A percentile compares a stretch with the other conserved stretches of the same genome.
Evolutionary conservation across 2,797 vertebrate genomes (phyloP).

Genomic region (Sebastes diaconus): DNA sequence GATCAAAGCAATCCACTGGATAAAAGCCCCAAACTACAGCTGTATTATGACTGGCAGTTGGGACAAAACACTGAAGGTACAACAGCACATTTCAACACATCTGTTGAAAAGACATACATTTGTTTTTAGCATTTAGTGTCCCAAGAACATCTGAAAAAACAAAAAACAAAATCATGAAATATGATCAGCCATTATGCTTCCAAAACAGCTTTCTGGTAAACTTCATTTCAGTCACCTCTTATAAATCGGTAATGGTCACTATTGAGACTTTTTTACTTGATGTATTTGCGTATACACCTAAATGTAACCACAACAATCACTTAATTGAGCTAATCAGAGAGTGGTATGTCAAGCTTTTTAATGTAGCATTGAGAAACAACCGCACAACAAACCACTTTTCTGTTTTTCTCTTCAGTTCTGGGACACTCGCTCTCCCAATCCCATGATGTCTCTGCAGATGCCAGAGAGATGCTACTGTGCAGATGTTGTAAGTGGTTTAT

Average conservation of each 20-base stretch:
- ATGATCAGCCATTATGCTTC: neutral
- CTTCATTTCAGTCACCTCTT: neutral
- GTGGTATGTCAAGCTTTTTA: neutral
- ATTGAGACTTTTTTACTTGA: neutral
- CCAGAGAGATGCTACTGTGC: constrained; percentile 97
- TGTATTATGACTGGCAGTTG: constrained; percentile 98
- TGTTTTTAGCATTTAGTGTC: neutral
- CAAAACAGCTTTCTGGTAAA: neutral
- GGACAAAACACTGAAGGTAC: constrained; percentile 98
- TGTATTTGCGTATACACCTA: neutral
- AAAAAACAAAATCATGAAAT: neutral
- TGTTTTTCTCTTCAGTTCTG: constrained; percentile 87
- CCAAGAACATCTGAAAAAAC: neutral
- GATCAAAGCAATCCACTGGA: constrained; percentile 97
- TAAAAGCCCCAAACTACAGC: constrained; percentile 98
- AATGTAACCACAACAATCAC: neutral
- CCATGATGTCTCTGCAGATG: constrained; percentile 97
- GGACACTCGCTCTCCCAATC: constrained; percentile 96
- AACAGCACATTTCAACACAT: neutral
- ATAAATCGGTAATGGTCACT: neutral
- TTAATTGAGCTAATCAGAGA: neutral
- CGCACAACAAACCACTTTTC: neutral
- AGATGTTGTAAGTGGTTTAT: constrained; percentile 89
- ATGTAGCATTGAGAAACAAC: neutral
- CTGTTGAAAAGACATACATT: neutral